These are phyloP conservation scores for Apaloderma vittatum DNA, from an alignment of 2,113 vertebrate genomes.

Conservation along the genomic window DNA sequence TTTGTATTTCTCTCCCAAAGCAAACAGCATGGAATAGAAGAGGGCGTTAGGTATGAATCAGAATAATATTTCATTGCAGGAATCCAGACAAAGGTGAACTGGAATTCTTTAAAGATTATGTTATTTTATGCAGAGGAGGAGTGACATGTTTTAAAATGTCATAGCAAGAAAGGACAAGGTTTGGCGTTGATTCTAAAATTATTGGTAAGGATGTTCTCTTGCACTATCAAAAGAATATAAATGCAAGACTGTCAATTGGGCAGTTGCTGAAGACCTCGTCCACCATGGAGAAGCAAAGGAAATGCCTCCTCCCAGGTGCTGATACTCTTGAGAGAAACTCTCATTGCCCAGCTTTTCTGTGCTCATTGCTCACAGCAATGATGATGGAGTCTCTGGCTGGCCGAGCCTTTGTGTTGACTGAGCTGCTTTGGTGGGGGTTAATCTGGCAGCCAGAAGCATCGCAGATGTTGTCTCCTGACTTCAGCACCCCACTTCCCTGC, in stretches of 20 bases:
- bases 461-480: background rate
- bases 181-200: background rate
- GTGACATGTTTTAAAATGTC: slow-evolving; percentile 15
- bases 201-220: background rate
- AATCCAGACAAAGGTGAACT: slow-evolving; percentile 6
- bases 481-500: background rate
- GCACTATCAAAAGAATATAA: background rate
- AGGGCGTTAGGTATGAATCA: slow-evolving; percentile 30
- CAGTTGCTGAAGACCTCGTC: background rate
- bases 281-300: background rate
- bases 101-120: slow-evolving; percentile 17
- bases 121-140: slow-evolving; percentile 20
- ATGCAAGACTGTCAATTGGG: background rate
- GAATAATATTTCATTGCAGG: background rate
- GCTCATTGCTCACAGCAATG: background rate
- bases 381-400: background rate
- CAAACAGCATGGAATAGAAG: background rate
- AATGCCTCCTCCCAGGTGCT: background rate
- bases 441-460: slow-evolving; percentile 26
- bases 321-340: background rate
- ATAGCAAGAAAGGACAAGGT: background rate
- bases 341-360: background rate
- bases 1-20: slow-evolving; percentile 7
- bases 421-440: background rate
- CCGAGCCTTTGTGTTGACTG: background rate